These are phyloP conservation scores for Drosophila repleta DNA, from an alignment of 1,140 invertebrate species.

Conservation along the genomic window DNA sequence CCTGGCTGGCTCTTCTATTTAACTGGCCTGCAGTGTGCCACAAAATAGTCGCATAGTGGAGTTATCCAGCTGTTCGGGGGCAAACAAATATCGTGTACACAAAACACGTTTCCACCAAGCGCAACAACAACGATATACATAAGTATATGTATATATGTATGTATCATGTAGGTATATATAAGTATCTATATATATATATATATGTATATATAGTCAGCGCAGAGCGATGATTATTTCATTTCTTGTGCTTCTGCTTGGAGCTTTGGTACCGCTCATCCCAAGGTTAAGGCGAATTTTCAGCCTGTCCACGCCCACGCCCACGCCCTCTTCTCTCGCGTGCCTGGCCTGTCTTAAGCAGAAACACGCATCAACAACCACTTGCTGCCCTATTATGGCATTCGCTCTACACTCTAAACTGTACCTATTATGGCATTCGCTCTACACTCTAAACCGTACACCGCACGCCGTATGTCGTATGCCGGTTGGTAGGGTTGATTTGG, in stretches of 20 bases:
- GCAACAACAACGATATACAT: neutral
- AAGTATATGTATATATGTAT: neutral
- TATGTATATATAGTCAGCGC: neutral
- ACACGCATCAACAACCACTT: slow-evolving; percentile 12
- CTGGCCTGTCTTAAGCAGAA: neutral
- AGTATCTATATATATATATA: neutral
- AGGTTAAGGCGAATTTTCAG: slow-evolving; percentile 53
- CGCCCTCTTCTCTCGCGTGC: neutral
- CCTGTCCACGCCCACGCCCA: neutral
- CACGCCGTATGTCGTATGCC: no score
- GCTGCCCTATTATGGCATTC: neutral
- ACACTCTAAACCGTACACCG: no score
- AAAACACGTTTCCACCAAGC: slow-evolving; percentile 60
- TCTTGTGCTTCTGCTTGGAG: slow-evolving; percentile 14
- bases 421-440: no score
- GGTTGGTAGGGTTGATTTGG: no score
- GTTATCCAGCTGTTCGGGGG: slow-evolving; percentile 31
- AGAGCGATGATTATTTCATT: slow-evolving; percentile 44
- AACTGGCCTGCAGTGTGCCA: slow-evolving; percentile 22
- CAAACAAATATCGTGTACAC: slow-evolving; percentile 48
- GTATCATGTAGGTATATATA: neutral
- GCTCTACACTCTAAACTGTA: no score
- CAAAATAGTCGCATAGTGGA: slow-evolving; percentile 13
- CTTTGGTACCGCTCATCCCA: slow-evolving; percentile 41
- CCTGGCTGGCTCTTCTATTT: slow-evolving; percentile 28